Percentiles rank a stretch among this genome's conserved stretches.
phyloP scores from a whole-genome alignment of 2,888 invertebrate species.

The Eledone cirrhosa region DNA sequence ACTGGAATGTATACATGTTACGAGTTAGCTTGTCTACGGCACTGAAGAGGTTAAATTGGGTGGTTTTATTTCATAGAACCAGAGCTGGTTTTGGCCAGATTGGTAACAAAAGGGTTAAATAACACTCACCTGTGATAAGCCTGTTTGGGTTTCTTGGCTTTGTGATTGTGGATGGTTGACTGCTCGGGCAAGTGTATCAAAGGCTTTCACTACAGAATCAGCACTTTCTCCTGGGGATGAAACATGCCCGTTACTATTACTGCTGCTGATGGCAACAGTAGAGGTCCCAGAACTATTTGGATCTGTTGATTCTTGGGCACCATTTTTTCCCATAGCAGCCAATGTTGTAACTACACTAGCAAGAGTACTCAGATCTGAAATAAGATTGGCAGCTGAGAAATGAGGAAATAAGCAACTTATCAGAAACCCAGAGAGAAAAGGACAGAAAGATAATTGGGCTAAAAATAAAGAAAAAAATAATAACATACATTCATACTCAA shows the following conservation, averaged over 20 bases:
- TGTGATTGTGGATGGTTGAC: slow-evolving; percentile 47
- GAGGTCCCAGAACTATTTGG: slow-evolving; percentile 7
- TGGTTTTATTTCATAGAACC: too few relatives aligned
- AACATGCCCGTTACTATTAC: slow-evolving; percentile 23
- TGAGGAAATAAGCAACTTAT: too few relatives aligned
- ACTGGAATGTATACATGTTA: too few relatives aligned
- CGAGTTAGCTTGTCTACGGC: too few relatives aligned
- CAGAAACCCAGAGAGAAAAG: too few relatives aligned
- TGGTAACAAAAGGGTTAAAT: too few relatives aligned
- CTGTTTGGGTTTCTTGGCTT: slow-evolving; percentile 33
- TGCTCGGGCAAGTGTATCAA: slow-evolving; percentile 77
- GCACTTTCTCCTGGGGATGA: slow-evolving; percentile 36
- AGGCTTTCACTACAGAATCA: slow-evolving; percentile 75
- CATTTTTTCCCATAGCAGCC: slow-evolving; percentile 66
- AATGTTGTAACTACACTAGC: slow-evolving; percentile 69
- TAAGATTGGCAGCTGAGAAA: slow-evolving; percentile 22
- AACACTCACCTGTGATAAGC: not conserved
- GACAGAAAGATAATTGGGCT: too few relatives aligned
- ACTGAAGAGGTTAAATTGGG: too few relatives aligned
- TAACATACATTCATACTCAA: too few relatives aligned
- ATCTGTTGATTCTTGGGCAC: slow-evolving; percentile 39
- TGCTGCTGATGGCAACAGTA: slow-evolving; percentile 28
- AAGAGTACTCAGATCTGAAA: slow-evolving; percentile 67
- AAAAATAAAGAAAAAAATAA: too few relatives aligned
- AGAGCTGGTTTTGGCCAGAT: too few relatives aligned